Base-by-base conservation (phyloP, 2,113 vertebrate species). In the Caloenas nicobarica region DNA sequence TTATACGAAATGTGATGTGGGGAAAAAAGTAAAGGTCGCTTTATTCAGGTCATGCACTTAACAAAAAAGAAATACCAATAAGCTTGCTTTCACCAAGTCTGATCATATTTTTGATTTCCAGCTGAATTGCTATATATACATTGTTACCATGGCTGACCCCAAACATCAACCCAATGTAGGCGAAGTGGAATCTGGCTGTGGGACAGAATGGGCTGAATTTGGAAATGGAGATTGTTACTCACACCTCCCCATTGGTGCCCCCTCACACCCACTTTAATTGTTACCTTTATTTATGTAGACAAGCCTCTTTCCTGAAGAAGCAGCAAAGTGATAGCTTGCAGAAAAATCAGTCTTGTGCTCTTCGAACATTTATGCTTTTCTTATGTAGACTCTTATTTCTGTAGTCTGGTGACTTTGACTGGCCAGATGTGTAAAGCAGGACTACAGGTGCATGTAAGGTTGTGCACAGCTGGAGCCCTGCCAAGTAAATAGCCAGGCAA, bases 391-490 rank as follows among this genome's bases (percentile, higher is more conserved):
- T n/a, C n/a, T n/a, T n/a, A n/a, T n/a, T n/a, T n/a, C n/a, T n/a
- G n/a, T n/a, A n/a, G n/a, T n/a, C 23, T 78, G 29, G 44, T 36
- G 70, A 33, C 60, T 91, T 76, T 36, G 13, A 10, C 17, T 44
- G 87, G 33, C 28, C 60, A 44, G 22, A 48, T 1, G 2, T 0
- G 0, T 26, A 44, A 58, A 51, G 25, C 26, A 34, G 44, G 50
- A 51, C 60, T 25, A 34, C 38, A 16, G 2, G 2, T 0, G 1
- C 24, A 15, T 19, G 5, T 40, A 34, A 44, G n/a, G 12, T 14
- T 73, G n/a, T 46, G 50, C 26, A 46, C 44, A 64, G 48, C 58
- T 13, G 21, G 57, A 80, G 36, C 9, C 21, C n/a, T 72, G 48
- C 31, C 69, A 31, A 40, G 22, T 17, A 28, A 54, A 34, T 25